phyloP scores from a whole-genome alignment of 2,797 vertebrate genomes.

The Eulemur rubriventer region DNA sequence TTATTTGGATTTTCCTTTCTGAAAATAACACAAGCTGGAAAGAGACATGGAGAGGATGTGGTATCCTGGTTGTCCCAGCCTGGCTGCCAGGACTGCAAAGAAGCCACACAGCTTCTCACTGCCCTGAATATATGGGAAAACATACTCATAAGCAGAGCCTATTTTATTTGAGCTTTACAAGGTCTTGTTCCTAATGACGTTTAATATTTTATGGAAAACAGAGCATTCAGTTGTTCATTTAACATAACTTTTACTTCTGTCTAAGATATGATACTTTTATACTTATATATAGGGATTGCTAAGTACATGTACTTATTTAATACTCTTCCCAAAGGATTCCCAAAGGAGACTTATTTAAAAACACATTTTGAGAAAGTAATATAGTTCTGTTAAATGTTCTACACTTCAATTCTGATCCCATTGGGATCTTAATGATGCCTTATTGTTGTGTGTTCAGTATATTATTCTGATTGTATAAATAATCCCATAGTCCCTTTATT shows the following conservation, averaged over 20 bases:
- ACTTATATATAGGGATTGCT: conserved; percentile 41
- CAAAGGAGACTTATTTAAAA: conserved; percentile 47
- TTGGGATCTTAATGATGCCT: conserved; percentile 32
- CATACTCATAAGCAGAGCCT: background rate
- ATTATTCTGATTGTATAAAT: conserved; percentile 62
- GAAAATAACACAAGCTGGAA: background rate
- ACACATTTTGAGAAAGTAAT: conserved; percentile 56
- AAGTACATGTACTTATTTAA: conserved; percentile 50
- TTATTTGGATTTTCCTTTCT: background rate
- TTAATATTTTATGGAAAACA: background rate
- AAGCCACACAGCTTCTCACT: background rate
- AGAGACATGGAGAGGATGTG: background rate
- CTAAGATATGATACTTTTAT: background rate
- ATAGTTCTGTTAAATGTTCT: conserved; percentile 78
- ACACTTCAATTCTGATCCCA: conserved; percentile 61
- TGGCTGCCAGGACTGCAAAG: background rate
- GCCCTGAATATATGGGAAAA: background rate
- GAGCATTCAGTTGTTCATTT: background rate
- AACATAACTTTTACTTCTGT: background rate
- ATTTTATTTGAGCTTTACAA: background rate
- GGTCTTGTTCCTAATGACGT: background rate
- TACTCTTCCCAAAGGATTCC: conserved; percentile 57
- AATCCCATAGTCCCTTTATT: conserved; percentile 55
- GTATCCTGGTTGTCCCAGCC: background rate
- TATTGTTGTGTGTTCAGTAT: background rate